Base-by-base conservation (phyloP, 2,888 invertebrate species). In the Cephus pulcher region DNA sequence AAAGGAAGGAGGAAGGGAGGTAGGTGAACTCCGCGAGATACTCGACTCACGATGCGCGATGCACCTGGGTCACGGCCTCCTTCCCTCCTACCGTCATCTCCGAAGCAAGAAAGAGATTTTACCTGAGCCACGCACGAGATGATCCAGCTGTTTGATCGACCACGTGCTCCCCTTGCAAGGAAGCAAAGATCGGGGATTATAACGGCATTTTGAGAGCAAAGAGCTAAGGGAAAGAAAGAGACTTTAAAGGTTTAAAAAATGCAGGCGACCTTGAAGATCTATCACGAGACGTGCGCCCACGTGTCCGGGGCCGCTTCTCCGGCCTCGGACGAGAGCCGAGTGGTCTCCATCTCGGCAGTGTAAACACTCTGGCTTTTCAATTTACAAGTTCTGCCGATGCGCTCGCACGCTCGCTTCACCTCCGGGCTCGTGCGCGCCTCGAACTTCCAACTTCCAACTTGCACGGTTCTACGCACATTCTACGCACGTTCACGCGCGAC, bases 71-170 rank as follows among this genome's bases (percentile, higher is more conserved):
- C 15, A 40, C 4, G 15, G 40, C 35, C 35, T 1, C 3, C 3
- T 12, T 3, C 3, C 35, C 12, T 35, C 35, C 35, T 1, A 1
- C 34, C 34, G 11, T 34, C 40, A 15, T 40, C 40, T 6, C 6
- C 0, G 15, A 40, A 40, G 84, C 84, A 87, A 88, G 88, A 88
- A 89, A 88, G 86, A 87, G 86, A 88, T 88, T 86, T 89, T 87
- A 84, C 86, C 87, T 79, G 86, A 85, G 85, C 82, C 87, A 87
- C 86, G 88, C 89, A 86, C 88, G 87, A 88, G 88, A 90, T 90
- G 91, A 90, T 91, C 91, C 91, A 91, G 91, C 90, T 91, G 91
- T 91, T 91, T 90, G 90, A 90, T 91, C 88, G 86, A 87, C 89
- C 89, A 89, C 90, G 88, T 88, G 89, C 81, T 84, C 83, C 85